Evolutionary conservation across 1,140 invertebrate species (phyloP).

Genomic region (Euwallacea fornicatus): DNA sequence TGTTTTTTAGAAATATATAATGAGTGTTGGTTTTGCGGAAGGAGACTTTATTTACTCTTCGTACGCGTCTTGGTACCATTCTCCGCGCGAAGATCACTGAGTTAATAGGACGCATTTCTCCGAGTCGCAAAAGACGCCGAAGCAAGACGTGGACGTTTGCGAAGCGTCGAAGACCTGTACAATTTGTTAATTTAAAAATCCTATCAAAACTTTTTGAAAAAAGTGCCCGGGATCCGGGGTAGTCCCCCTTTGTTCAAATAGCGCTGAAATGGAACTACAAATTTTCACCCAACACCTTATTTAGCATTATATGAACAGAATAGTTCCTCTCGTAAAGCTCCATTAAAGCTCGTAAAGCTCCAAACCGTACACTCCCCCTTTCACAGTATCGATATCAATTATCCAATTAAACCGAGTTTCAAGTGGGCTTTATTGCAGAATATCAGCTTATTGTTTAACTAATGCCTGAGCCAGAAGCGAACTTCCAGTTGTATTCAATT

Average conservation of each 20-base stretch:
- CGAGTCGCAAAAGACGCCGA: too few species aligned
- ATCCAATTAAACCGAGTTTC: not conserved
- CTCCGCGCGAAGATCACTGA: too few species aligned
- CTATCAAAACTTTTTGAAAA: not conserved
- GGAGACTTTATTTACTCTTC: too few species aligned
- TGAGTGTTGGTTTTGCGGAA: too few species aligned
- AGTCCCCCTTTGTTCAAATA: not conserved
- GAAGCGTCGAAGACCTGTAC: too few species aligned
- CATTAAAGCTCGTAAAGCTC: too few species aligned
- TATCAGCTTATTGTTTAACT: not conserved
- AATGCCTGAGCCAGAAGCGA: not conserved
- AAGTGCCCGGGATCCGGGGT: not conserved
- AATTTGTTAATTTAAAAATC: not conserved
- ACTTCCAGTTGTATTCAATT: slow-evolving; percentile 1
- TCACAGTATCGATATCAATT: not conserved
- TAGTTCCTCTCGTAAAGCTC: not conserved
- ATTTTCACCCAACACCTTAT: not conserved
- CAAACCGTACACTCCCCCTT: not conserved
- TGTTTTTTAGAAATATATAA: too few species aligned
- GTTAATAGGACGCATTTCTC: too few species aligned
- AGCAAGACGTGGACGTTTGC: too few species aligned
- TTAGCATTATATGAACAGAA: not conserved
- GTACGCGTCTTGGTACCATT: too few species aligned
- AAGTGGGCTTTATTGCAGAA: not conserved
- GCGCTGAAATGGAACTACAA: not conserved